These are phyloP conservation scores for Parotia lawesii DNA, from an alignment of 2,113 vertebrate species.

Conservation along the genomic window DNA sequence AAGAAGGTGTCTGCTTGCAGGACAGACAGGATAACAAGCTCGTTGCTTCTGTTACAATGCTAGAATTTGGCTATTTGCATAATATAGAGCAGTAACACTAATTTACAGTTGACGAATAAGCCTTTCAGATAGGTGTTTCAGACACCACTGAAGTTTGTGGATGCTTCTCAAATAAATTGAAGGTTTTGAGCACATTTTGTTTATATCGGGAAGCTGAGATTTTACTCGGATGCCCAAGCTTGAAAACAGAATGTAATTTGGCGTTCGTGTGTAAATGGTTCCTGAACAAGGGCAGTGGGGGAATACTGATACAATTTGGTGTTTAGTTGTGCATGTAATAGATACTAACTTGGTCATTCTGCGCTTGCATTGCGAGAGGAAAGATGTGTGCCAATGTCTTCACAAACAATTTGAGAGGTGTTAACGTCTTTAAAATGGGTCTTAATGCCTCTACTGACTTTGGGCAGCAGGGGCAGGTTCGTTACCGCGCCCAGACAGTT, in stretches of 20 bases:
- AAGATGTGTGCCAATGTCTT: not conserved
- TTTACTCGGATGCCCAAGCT: not conserved
- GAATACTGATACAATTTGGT: not conserved
- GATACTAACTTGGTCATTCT: not conserved
- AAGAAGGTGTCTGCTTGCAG: not conserved
- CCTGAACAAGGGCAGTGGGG: not conserved
- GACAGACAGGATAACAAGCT: slow-evolving; percentile 28
- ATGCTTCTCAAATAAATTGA: not conserved
- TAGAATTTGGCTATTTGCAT: slow-evolving; percentile 6
- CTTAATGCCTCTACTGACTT: not conserved
- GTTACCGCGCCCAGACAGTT: not conserved
- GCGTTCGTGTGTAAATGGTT: not conserved
- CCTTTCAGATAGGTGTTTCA: not conserved
- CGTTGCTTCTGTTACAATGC: not conserved
- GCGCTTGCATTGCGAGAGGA: not conserved
- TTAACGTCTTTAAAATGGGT: not conserved
- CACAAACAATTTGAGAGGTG: not conserved
- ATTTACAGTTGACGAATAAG: slow-evolving; percentile 10
- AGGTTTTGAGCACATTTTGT: slow-evolving; percentile 5
- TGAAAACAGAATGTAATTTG: not conserved
- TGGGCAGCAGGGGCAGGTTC: not conserved
- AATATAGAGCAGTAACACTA: not conserved
- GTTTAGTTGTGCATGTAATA: not conserved
- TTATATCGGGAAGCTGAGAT: not conserved
- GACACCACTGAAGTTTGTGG: not conserved